Base-by-base conservation (phyloP, 2,888 invertebrate genomes). In the Toxonevra muliebris region DNA sequence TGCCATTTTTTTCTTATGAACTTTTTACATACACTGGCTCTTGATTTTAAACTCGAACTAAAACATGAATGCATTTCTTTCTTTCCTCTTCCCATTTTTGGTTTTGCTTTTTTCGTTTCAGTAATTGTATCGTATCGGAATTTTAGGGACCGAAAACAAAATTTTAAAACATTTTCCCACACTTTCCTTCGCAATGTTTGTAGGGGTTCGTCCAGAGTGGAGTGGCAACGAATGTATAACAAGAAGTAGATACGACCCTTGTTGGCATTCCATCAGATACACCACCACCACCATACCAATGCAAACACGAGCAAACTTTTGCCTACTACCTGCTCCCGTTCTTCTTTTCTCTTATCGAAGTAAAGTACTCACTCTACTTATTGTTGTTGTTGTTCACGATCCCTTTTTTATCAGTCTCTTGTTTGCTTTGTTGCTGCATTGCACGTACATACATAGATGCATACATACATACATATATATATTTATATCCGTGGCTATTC, bases 161-260 rank as follows among this genome's bases (percentile, higher is more conserved):
- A 68, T 70, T 75, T 74, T 71, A 75, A 79, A 82, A 79, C 76
- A 80, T 82, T 79, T 82, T 82, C 82, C 81, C 82, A 82, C 82
- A 82, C 82, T 82, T 73, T 71, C 30, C 69, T 43, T 45, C 73
- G 69, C 72, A 62, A 66, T 69, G 61, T 54, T 30, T 30, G 30
- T 30, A 30, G 7, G 30, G 30, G 30, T 30, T 30, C 30, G 30
- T 30, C 7, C 3, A 30, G 30, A 30, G 30, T 30, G 3, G 30
- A 30, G 30, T 30, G 30, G 30, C 30, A 30, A 4, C 15, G 40
- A 43, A 50, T 15, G 52, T 52, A 19, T 10, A n/a, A 52, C 17
- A 52, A 52, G n/a, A 52, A n/a, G 52, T n/a, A 15, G 52, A 52
- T 15, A 20, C 53, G 45, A 54, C 30, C 60, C 60, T 42, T 65